A percentile compares a stretch with the other conserved stretches of the same genome.
phyloP scores from a whole-genome alignment of 2,797 vertebrate genomes.

The Falco berigora region DNA sequence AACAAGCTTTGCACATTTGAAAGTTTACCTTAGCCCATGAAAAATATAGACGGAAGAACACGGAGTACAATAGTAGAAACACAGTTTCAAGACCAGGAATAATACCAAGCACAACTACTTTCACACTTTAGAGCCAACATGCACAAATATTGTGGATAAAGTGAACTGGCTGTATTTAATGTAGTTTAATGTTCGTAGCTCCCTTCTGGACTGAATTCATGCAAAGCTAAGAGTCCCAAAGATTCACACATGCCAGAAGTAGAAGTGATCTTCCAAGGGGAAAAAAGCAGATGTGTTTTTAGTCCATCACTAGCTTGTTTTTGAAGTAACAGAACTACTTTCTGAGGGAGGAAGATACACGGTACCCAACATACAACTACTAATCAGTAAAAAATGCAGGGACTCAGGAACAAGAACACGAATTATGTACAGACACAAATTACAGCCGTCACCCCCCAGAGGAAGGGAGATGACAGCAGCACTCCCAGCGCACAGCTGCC shows the following conservation, averaged over 20 bases:
- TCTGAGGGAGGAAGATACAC: not conserved
- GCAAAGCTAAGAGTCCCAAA: not conserved
- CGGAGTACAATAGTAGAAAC: accelerated
- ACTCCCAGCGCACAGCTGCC: accelerated
- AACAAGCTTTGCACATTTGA: not conserved
- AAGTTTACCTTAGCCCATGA: not conserved
- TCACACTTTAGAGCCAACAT: accelerated
- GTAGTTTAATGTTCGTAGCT: not conserved
- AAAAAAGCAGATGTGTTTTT: accelerated
- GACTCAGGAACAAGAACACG: not conserved
- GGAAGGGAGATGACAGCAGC: not conserved
- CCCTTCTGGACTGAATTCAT: not conserved
- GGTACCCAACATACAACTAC: accelerated
- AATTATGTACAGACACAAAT: not conserved
- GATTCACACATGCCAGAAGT: not conserved
- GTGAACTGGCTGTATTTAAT: accelerated
- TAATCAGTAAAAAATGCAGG: not conserved
- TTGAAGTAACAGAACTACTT: not conserved
- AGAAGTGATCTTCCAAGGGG: accelerated
- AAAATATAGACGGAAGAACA: not conserved
- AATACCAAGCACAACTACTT: not conserved
- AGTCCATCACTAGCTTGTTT: not conserved
- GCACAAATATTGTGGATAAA: not conserved
- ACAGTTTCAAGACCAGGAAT: not conserved
- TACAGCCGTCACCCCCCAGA: not conserved